Conservation (phyloP, 2,113 vertebrate genomes). For the Grammomys surdaster region DNA sequence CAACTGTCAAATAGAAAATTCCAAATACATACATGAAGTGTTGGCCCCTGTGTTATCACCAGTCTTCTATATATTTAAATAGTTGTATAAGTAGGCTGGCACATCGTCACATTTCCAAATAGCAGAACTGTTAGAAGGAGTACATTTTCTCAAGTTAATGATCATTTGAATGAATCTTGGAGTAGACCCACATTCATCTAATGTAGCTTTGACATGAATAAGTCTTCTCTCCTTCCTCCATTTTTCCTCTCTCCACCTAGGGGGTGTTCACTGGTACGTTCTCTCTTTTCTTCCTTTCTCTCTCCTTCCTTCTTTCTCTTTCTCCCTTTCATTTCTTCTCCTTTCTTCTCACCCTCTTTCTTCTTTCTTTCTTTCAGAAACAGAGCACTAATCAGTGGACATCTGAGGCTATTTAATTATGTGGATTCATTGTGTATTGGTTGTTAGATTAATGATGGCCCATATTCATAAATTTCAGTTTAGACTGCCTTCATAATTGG, state of each 20-base stretch:
- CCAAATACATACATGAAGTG: not conserved
- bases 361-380: not conserved
- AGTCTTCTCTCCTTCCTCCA: not conserved
- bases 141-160: not conserved
- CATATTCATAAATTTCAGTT: not conserved
- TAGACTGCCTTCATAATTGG: not conserved
- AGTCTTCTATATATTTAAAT: not conserved
- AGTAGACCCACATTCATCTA: not conserved
- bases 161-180: not conserved
- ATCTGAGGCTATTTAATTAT: not conserved
- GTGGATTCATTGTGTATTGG: not conserved
- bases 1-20: not conserved
- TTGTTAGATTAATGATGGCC: not conserved
- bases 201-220: not conserved
- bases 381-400: not conserved
- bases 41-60: not conserved
- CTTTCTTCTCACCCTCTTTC: not conserved
- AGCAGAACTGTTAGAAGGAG: not conserved
- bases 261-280: not conserved
- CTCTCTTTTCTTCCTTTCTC: not conserved
- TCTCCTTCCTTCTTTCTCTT: rapidly evolving
- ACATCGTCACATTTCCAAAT: not conserved
- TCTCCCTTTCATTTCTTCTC: not conserved
- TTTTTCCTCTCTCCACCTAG: not conserved
- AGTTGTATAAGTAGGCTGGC: not conserved